Evolutionary conservation across 2,797 vertebrate genomes (phyloP).

Genomic region (Tragelaphus oryx): DNA sequence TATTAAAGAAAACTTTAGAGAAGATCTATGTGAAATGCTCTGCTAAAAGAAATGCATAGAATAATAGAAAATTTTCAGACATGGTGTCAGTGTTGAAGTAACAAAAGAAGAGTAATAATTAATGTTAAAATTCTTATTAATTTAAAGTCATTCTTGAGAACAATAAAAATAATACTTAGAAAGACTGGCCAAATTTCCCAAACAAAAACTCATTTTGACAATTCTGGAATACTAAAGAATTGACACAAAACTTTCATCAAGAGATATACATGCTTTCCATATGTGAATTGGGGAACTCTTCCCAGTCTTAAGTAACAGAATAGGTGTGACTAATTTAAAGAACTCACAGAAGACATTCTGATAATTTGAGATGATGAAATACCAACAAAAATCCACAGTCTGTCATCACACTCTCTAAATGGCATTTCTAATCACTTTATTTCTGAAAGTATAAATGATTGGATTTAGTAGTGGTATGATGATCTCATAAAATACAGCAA

Average conservation of each 20-base stretch:
- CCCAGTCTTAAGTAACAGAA: neutral
- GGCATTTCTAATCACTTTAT: constrained; percentile 61
- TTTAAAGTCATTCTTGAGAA: neutral
- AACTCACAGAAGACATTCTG: neutral
- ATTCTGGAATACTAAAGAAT: too few species aligned
- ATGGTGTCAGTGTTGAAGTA: neutral
- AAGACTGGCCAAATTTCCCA: neutral
- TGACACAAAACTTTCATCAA: neutral
- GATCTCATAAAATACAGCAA: constrained; percentile 44
- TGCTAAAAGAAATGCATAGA: neutral
- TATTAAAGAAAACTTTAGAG: neutral
- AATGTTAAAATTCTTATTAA: neutral
- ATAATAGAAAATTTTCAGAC: neutral
- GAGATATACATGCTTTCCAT: neutral
- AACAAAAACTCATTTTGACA: neutral
- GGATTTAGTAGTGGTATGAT: constrained; percentile 60
- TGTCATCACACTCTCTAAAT: constrained; percentile 23
- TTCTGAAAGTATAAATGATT: constrained; percentile 62
- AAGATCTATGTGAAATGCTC: neutral
- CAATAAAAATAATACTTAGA: neutral
- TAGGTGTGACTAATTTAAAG: neutral
- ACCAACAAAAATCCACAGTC: neutral
- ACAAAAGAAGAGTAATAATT: neutral
- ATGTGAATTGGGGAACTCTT: neutral
- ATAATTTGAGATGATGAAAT: neutral